Conservation (phyloP, 2,797 vertebrate species). For the Acanthornis magna region DNA sequence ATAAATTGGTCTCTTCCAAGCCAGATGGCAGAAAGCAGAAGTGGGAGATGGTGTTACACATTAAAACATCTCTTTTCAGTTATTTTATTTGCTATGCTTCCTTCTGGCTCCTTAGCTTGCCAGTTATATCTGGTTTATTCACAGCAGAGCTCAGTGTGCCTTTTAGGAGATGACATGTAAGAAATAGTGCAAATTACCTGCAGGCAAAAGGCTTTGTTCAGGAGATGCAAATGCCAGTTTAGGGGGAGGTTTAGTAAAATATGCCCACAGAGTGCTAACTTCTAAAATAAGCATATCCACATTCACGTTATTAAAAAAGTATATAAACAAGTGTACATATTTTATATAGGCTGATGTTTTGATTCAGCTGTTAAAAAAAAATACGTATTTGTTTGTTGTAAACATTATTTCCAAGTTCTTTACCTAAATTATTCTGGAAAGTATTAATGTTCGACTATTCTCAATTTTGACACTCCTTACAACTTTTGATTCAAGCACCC, state of each 20-base stretch:
- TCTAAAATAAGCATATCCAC: background rate
- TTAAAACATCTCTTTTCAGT: conserved; percentile 61
- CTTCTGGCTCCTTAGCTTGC: conserved; percentile 44
- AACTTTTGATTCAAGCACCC: background rate
- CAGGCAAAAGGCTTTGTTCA: conserved; percentile 43
- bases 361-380: background rate
- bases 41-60: conserved; percentile 63
- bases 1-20: conserved; percentile 35
- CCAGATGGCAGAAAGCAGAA: conserved; percentile 65
- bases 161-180: conserved; percentile 40
- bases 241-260: background rate
- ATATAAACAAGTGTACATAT: background rate
- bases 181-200: conserved; percentile 34
- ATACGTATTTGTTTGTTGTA: background rate
- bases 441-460: background rate
- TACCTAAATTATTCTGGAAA: background rate
- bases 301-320: background rate
- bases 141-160: conserved; percentile 13
- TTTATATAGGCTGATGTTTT: background rate
- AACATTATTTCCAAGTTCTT: background rate
- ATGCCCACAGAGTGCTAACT: background rate
- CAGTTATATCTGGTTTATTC: conserved; percentile 49
- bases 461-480: background rate
- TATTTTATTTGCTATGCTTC: conserved; percentile 61
- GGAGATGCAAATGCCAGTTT: background rate